Evolutionary conservation across 23 tunicate species (phyloP).

Genomic region (Trididemnum nubilum): DNA sequence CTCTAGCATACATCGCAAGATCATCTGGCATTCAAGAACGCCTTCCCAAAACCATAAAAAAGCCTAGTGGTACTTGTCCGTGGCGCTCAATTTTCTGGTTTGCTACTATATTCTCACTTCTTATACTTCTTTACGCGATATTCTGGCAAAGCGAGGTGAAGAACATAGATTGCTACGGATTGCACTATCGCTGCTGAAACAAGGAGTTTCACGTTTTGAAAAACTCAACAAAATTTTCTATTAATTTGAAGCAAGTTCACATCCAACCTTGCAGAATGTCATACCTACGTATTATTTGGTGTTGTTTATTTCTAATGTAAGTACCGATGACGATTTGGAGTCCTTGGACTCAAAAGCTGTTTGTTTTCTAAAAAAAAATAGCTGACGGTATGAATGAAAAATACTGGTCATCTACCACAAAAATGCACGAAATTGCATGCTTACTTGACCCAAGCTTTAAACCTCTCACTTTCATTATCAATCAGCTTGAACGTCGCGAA

Average conservation of each 20-base stretch:
- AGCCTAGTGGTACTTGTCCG: slow-evolving; percentile 6
- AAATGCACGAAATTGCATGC: slow-evolving; percentile 13
- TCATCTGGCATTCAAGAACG: not conserved
- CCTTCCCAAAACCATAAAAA: slow-evolving; percentile 13
- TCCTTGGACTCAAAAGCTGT: not conserved
- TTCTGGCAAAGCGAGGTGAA: slow-evolving; percentile 19
- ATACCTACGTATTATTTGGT: slow-evolving; percentile 6
- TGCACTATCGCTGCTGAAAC: not conserved
- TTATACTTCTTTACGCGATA: not conserved
- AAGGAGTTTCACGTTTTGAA: not conserved
- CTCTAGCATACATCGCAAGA: slow-evolving; percentile 6
- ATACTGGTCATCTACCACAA: slow-evolving; percentile 7
- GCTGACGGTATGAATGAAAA: slow-evolving; percentile 14
- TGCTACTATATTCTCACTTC: not conserved
- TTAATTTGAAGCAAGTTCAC: not conserved
- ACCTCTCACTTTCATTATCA: slow-evolving; percentile 3
- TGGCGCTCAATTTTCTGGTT: slow-evolving; percentile 8
- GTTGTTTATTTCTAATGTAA: not conserved
- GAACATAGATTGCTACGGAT: not conserved
- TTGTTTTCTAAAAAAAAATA: slow-evolving; percentile 1
- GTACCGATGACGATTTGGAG: not conserved
- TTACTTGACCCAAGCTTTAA: slow-evolving; percentile 9
- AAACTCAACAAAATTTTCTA: not conserved
- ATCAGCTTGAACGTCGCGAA: slow-evolving; percentile 6
- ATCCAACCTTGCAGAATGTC: slow-evolving; percentile 18